phyloP scores from a whole-genome alignment of 2,113 vertebrate genomes.

The Orcinus orca region DNA sequence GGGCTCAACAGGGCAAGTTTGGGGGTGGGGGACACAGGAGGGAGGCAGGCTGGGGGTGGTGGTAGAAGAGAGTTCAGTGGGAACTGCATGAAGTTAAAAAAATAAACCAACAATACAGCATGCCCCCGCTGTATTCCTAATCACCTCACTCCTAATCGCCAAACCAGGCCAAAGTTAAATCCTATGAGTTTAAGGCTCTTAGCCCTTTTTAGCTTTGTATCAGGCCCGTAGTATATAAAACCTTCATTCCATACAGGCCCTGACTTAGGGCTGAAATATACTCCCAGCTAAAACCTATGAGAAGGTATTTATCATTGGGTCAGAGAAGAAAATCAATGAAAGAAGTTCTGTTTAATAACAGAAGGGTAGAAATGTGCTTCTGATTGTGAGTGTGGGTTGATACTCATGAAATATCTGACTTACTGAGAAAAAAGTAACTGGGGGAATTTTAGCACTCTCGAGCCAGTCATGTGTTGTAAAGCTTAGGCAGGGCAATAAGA shows the following conservation, averaged over 20 bases:
- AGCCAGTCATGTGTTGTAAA: not conserved
- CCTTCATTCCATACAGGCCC: not conserved
- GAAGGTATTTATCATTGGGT: not conserved
- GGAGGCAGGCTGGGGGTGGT: too few relatives aligned
- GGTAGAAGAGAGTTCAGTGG: not conserved
- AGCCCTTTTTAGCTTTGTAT: not conserved
- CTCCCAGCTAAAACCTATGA: not conserved
- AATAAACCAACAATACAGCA: not conserved
- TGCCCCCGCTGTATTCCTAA: not conserved
- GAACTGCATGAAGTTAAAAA: not conserved
- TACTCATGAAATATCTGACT: not conserved
- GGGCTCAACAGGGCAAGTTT: not conserved
- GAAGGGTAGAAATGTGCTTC: not conserved
- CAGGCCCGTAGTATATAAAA: not conserved
- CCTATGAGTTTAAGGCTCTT: not conserved
- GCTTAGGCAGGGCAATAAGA: not conserved
- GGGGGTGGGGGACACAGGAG: rapidly evolving
- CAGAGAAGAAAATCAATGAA: not conserved
- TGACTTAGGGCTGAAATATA: not conserved
- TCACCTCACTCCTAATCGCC: not conserved
- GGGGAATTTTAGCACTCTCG: not conserved
- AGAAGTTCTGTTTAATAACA: not conserved
- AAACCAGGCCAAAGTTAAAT: not conserved
- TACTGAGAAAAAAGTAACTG: not conserved
- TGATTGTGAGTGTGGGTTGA: not conserved